Evolutionary conservation across 2,113 vertebrate genomes (phyloP).

Genomic region (Carlito syrichta): DNA sequence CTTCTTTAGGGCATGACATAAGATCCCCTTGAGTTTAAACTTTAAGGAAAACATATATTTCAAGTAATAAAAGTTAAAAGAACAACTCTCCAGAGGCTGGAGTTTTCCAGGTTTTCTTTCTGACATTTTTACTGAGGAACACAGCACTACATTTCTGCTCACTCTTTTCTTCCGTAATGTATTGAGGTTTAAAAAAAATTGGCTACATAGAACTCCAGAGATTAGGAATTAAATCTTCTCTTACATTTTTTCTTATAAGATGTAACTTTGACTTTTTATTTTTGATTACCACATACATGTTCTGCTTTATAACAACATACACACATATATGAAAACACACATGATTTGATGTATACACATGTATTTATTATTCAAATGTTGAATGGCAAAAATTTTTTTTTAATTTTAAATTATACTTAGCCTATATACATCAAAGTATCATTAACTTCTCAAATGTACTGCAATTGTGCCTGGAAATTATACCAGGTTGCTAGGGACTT

Average conservation of each 20-base stretch:
- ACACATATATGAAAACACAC: not conserved
- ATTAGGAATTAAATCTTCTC: not conserved
- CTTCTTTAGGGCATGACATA: not conserved
- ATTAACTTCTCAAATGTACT: not conserved
- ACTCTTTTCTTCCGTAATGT: not conserved
- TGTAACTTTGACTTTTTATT: not conserved
- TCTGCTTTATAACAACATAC: not conserved
- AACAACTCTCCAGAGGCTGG: not conserved
- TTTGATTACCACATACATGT: not conserved
- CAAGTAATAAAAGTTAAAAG: slow-evolving; percentile 20
- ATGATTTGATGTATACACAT: not conserved
- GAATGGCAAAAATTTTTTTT: not conserved
- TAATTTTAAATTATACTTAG: not conserved
- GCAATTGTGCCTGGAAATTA: not conserved
- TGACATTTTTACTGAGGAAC: not conserved
- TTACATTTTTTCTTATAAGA: not conserved
- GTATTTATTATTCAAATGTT: not conserved
- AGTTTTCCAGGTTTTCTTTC: not conserved
- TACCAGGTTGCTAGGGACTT: not conserved
- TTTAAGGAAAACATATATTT: not conserved
- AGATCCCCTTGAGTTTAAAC: not conserved
- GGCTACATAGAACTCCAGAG: not conserved
- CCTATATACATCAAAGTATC: not conserved
- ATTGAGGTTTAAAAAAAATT: not conserved
- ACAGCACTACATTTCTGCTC: not conserved